phyloP scores from a whole-genome alignment of 2,888 invertebrate species.

The Melangyna quadrimaculata region DNA sequence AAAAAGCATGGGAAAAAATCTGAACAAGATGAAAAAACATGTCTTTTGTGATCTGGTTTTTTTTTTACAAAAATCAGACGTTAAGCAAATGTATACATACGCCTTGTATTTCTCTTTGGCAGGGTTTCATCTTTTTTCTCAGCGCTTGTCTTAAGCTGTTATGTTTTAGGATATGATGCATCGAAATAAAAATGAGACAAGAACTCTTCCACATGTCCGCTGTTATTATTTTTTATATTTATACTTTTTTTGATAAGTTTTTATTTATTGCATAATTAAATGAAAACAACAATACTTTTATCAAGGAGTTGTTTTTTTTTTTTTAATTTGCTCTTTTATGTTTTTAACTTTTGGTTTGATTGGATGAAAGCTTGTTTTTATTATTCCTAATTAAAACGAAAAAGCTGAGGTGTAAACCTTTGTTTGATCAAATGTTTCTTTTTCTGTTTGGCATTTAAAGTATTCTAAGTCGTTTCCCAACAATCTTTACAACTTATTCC shows the following conservation, averaged over 20 bases:
- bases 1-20: conserved; percentile 1
- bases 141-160: background rate
- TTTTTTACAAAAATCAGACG: background rate
- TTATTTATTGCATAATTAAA: background rate
- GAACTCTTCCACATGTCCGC: background rate
- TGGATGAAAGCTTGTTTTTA: background rate
- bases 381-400: background rate
- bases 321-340: no score
- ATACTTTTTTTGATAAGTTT: background rate
- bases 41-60: background rate
- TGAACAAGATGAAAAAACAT: background rate
- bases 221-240: background rate
- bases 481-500: no score
- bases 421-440: no score
- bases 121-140: background rate
- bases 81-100: background rate
- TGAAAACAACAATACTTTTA: background rate
- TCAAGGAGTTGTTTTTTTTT: background rate
- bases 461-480: no score
- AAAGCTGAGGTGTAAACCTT: background rate
- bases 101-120: background rate
- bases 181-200: background rate
- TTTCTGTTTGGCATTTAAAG: no score
- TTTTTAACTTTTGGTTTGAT: background rate
- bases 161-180: background rate